Conservation (phyloP, 2,113 vertebrate genomes). For the Melanostigma gelatinosum region DNA sequence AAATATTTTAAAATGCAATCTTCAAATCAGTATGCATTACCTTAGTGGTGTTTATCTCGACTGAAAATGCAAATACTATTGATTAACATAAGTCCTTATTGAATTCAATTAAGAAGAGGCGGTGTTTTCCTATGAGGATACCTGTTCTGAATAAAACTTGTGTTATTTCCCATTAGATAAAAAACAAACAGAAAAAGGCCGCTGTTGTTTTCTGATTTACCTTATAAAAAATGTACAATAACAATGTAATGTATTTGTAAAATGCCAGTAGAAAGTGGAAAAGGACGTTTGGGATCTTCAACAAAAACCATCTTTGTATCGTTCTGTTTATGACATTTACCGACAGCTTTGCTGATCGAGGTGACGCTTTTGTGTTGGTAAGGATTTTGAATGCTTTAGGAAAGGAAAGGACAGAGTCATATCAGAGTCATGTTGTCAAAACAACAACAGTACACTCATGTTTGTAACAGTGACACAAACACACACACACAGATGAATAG, state of each 20-base stretch:
- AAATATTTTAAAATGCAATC: conserved; percentile 11
- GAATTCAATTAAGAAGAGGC: conserved; percentile 30
- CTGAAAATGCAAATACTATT: conserved; percentile 31
- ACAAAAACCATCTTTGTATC: not conserved
- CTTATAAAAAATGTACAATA: not conserved
- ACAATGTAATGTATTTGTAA: not conserved
- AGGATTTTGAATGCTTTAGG: not conserved
- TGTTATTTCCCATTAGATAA: conserved; percentile 23
- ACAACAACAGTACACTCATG: not conserved
- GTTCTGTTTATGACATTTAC: not conserved
- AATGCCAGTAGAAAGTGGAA: not conserved
- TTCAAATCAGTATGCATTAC: conserved; percentile 4
- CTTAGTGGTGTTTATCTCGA: conserved; percentile 28
- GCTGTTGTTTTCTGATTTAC: conserved; percentile 10
- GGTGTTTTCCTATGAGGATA: conserved; percentile 53
- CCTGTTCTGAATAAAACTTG: conserved; percentile 23
- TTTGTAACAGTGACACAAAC: conserved; percentile 37
- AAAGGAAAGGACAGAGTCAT: conserved; percentile 6
- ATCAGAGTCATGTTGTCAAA: conserved; percentile 25
- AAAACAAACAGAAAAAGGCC: conserved; percentile 6
- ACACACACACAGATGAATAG: conserved; percentile 17
- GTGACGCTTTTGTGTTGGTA: not conserved
- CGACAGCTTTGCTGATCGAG: not conserved
- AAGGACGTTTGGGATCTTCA: not conserved
- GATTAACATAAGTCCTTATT: conserved; percentile 19